phyloP scores from a whole-genome alignment of 2,113 vertebrate genomes.

The Actenoides hombroni region DNA sequence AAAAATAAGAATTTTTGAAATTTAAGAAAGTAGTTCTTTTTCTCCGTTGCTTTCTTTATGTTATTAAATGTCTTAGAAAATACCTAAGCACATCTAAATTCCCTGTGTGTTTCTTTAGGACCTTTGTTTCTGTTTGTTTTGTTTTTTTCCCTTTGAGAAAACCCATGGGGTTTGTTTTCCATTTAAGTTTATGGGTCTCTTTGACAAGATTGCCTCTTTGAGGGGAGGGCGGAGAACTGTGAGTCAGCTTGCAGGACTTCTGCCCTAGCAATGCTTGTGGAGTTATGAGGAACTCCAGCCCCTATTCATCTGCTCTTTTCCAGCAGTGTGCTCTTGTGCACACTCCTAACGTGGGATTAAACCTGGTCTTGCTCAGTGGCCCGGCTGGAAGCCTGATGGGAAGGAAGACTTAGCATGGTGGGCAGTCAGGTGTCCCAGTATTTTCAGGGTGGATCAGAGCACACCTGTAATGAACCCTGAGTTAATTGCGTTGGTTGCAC shows the following conservation, averaged over 20 bases:
- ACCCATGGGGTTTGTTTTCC: background rate
- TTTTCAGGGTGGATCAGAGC: background rate
- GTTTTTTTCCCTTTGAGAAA: background rate
- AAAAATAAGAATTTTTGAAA: background rate
- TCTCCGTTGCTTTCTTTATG: background rate
- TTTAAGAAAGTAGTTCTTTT: background rate
- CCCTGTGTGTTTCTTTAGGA: background rate
- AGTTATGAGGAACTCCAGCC: background rate
- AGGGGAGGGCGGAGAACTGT: background rate
- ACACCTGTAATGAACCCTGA: background rate
- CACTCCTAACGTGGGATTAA: background rate
- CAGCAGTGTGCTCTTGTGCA: background rate
- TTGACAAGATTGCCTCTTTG: background rate
- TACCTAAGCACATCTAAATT: background rate
- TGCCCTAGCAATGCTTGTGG: background rate
- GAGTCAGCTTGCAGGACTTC: constrained; percentile 32
- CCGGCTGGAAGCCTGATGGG: background rate
- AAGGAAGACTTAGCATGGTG: background rate
- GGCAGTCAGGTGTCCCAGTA: background rate
- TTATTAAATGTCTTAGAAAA: background rate
- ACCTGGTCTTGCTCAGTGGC: background rate
- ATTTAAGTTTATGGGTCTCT: background rate
- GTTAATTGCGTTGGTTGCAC: background rate
- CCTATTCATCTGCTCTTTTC: background rate
- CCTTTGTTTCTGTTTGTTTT: background rate